A percentile compares a stretch with the other conserved stretches of the same genome.
phyloP scores from a whole-genome alignment of 2,888 invertebrate species.

The Spilosoma lubricipeda region DNA sequence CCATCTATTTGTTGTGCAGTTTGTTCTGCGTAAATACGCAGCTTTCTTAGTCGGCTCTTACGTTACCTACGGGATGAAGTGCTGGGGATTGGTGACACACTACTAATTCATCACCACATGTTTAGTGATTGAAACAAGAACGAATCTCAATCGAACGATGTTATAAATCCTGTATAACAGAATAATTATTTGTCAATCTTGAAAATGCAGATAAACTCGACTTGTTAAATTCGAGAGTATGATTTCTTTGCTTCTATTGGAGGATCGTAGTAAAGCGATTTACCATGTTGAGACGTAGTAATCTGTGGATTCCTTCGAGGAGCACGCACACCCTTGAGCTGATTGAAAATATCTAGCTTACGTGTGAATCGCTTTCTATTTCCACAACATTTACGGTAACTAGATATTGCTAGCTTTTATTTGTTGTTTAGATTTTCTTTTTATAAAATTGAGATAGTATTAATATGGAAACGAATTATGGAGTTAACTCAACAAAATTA shows the following conservation, averaged over 20 bases:
- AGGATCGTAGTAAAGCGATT: constrained; percentile 53
- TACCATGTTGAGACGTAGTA: constrained; percentile 51
- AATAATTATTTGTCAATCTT: not conserved
- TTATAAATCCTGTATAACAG: not conserved
- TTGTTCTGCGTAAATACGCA: too few relatives aligned
- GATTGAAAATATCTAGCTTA: constrained; percentile 54
- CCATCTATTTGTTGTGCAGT: too few relatives aligned
- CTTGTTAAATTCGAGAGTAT: constrained; percentile 32
- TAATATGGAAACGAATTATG: not conserved
- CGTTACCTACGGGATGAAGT: too few relatives aligned
- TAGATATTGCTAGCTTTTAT: not conserved
- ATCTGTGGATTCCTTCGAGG: constrained; percentile 51
- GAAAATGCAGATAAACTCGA: constrained; percentile 28
- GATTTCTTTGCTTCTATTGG: constrained; percentile 35
- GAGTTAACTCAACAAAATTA: not conserved
- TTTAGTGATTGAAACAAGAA: too few relatives aligned
- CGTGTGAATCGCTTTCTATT: constrained; percentile 27
- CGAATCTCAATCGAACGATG: not conserved
- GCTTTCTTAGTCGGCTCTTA: too few relatives aligned
- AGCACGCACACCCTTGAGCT: constrained; percentile 53
- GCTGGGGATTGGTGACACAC: too few relatives aligned
- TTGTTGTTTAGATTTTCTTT: not conserved
- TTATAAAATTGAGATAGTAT: not conserved
- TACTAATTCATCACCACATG: too few relatives aligned
- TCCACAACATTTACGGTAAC: not conserved